A percentile compares a stretch with the other conserved stretches of the same genome.
Evolutionary conservation across 1,140 invertebrate species (phyloP).

Genomic region (Vanessa atalanta): DNA sequence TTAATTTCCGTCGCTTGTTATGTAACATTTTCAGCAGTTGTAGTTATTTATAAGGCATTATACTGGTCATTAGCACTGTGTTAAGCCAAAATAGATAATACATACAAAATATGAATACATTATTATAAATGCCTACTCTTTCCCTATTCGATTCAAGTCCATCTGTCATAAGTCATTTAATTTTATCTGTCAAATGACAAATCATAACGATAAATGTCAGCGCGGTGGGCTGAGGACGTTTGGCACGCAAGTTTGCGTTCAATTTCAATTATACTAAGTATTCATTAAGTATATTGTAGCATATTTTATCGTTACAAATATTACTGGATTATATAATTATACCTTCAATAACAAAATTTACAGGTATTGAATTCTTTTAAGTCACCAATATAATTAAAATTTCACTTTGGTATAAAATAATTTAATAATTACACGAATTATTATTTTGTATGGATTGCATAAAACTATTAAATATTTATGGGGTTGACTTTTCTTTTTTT

Average conservation of each 20-base stretch:
- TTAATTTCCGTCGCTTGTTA: slow-evolving; percentile 19
- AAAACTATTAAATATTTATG: too few relatives aligned
- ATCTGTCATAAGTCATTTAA: slow-evolving; percentile 10
- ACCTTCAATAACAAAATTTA: neutral
- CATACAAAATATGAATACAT: slow-evolving; percentile 21
- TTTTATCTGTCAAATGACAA: neutral
- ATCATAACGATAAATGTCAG: neutral
- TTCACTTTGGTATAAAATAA: too few relatives aligned
- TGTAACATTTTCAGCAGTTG: slow-evolving; percentile 31
- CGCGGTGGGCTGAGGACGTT: too few relatives aligned
- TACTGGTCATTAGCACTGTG: slow-evolving; percentile 27
- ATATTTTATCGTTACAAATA: too few relatives aligned
- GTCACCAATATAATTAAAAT: too few relatives aligned
- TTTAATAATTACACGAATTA: too few relatives aligned
- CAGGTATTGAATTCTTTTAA: neutral
- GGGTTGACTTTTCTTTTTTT: too few relatives aligned
- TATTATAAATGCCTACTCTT: slow-evolving; percentile 13
- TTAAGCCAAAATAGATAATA: slow-evolving; percentile 25
- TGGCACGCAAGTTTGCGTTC: too few relatives aligned
- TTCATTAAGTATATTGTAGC: too few relatives aligned
- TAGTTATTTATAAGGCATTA: slow-evolving; percentile 28
- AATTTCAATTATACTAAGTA: too few relatives aligned
- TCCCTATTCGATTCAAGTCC: neutral
- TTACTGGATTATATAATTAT: too few relatives aligned
- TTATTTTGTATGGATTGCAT: too few relatives aligned